phyloP scores from a whole-genome alignment of 2,113 vertebrate species.

The Stictonetta naevosa region DNA sequence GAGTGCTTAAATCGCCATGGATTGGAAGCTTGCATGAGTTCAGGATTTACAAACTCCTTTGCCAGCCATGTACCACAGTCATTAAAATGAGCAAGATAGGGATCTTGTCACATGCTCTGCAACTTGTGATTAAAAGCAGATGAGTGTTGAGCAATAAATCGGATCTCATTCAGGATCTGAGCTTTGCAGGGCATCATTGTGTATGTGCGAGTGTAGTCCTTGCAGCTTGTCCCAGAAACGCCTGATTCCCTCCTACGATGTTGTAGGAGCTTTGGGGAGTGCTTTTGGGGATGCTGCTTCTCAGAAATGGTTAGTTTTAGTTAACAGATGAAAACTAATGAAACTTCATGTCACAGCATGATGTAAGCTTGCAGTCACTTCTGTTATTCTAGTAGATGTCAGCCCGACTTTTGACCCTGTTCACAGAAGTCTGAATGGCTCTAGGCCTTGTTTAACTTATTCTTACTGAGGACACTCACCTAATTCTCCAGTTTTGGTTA shows the following conservation, averaged over 20 bases:
- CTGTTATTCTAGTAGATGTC: neutral
- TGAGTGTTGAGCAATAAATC: neutral
- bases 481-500: neutral
- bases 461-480: neutral
- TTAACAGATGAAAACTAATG: neutral
- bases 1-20: neutral
- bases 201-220: accelerated
- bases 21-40: neutral
- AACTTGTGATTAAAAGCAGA: neutral
- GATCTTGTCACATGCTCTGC: neutral
- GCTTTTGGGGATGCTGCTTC: neutral
- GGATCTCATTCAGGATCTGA: neutral
- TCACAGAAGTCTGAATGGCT: neutral
- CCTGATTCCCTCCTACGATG: neutral
- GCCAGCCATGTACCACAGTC: neutral
- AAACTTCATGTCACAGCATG: neutral
- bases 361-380: neutral
- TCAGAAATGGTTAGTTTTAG: accelerated
- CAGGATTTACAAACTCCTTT: neutral
- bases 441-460: neutral
- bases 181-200: neutral
- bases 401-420: neutral
- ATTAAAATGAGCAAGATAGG: neutral
- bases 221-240: neutral
- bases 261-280: neutral